These are phyloP conservation scores for Hipparchia semele DNA, from an alignment of 2,888 invertebrate genomes.

Conservation along the genomic window DNA sequence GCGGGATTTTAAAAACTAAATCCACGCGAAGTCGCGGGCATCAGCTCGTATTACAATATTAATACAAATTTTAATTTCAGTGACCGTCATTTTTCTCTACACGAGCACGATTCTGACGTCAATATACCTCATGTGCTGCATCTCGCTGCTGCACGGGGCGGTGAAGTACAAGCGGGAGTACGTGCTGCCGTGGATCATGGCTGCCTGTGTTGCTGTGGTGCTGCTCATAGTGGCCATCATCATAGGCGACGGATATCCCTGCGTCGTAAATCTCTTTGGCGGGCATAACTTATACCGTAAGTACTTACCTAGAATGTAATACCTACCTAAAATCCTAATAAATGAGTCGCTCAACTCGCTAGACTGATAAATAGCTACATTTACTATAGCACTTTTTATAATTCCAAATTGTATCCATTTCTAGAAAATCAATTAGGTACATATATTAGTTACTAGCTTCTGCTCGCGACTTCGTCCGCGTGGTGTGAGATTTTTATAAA, in stretches of 20 bases:
- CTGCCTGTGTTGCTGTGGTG: constrained; percentile 67
- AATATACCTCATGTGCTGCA: constrained; percentile 75
- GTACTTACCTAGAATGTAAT: constrained; percentile 46
- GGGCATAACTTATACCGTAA: constrained; percentile 76
- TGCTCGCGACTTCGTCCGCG: too few species aligned
- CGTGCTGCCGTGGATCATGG: constrained; percentile 74
- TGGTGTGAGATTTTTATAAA: too few species aligned
- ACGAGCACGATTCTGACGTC: constrained; percentile 73
- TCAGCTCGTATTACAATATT: too few species aligned
- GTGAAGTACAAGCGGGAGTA: constrained; percentile 74
- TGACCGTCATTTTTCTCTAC: constrained; percentile 75
- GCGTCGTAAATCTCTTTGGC: constrained; percentile 69
- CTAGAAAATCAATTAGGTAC: too few species aligned
- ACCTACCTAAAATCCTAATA: too few species aligned
- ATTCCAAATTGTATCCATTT: too few species aligned
- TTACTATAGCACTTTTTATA: too few species aligned
- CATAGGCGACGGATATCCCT: constrained; percentile 68
- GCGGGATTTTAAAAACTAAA: too few species aligned
- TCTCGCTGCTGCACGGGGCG: constrained; percentile 75
- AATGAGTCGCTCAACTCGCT: too few species aligned
- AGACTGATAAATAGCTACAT: too few species aligned
- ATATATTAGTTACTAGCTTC: too few species aligned
- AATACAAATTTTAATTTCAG: constrained; percentile 49
- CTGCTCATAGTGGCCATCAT: constrained; percentile 62
- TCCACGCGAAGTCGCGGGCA: too few species aligned